Base-by-base conservation (phyloP, 2,113 vertebrate genomes). In the Spheniscus mendiculus region DNA sequence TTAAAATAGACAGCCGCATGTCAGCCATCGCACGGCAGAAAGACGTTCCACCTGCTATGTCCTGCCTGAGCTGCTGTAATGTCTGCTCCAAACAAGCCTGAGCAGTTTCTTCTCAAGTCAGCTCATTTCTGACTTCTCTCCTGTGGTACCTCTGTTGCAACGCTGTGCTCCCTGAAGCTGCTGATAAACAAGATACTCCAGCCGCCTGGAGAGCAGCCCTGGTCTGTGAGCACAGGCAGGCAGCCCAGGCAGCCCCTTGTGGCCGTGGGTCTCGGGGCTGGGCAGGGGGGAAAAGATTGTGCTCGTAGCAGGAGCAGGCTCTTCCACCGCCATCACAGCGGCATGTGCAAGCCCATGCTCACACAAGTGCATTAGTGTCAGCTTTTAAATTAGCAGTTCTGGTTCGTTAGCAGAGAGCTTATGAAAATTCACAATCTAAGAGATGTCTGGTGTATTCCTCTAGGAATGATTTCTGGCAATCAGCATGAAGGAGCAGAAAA, bases 311-410 rank as follows among this genome's bases (percentile, higher is more conserved):
- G 73, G 44, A 56, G 65, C 1, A 5, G 42, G 50, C 42, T 23
- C 49, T 40, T 29, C 42, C 78, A 8, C 8, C 34, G 3, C 15
- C 16, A 0, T 6, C 49, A 6, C n/a, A 9, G 83, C 55, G 4
- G 56, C 8, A 1, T 2, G 0, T 1, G 27, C 0, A 16, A 45
- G 63, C 81, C 36, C 15, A 1, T 5, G 81, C 78, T 71, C n/a
- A 4, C 32, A 9, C 50, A 3, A 47, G 65, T 9, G 71, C 67
- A 6, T 32, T 14, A 16, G 27, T 55, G 71, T 59, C 83, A 66
- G 56, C 61, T 89, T 81, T 79, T 83, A 85, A 69, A 83, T 92
- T 53, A 83, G 83, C 83, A 53, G 62, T 10, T 85, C 79, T 45
- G 56, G 27, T 45, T 77, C 3, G 1, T 11, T 4, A 50, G 63